phyloP scores from a whole-genome alignment of 2,113 vertebrate species.

The Serinus canaria region DNA sequence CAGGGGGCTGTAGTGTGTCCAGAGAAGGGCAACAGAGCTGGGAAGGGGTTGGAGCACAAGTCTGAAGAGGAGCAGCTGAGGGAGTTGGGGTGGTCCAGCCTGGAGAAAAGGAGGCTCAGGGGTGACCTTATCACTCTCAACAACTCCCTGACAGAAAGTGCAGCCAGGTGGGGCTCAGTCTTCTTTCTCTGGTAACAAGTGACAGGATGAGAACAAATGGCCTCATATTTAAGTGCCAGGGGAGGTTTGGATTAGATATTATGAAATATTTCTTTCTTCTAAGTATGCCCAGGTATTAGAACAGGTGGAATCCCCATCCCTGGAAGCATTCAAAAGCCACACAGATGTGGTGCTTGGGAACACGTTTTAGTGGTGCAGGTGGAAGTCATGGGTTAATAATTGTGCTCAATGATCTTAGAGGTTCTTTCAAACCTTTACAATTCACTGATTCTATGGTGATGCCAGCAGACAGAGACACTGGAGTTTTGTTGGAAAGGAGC shows the following conservation, averaged over 20 bases:
- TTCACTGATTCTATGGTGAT: rapidly evolving
- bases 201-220: neutral
- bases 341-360: neutral
- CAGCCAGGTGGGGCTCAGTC: no score
- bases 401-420: neutral
- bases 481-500: neutral
- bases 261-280: neutral
- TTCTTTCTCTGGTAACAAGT: neutral
- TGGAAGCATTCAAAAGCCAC: neutral
- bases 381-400: neutral
- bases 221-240: neutral
- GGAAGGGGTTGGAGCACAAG: neutral
- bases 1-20: neutral
- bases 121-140: no score
- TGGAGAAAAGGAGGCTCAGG: neutral
- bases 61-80: neutral
- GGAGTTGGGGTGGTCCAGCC: neutral
- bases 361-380: neutral
- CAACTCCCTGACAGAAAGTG: neutral
- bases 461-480: neutral
- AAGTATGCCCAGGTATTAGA: neutral
- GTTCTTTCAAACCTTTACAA: neutral
- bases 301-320: neutral
- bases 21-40: neutral
- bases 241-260: neutral